Evolutionary conservation across 1,140 invertebrate species (phyloP).

Genomic region (Pseudoatta argentina): DNA sequence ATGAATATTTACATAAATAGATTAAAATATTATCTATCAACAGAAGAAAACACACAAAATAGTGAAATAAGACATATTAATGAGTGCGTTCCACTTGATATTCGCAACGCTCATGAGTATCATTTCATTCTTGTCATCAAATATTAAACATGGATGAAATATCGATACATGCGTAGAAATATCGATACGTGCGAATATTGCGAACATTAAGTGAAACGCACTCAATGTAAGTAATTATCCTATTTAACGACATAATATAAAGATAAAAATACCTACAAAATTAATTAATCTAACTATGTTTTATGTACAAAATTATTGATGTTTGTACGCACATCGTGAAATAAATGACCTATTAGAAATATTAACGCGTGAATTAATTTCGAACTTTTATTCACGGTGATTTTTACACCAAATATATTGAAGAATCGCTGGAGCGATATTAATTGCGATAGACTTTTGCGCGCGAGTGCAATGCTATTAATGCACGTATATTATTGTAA

Average conservation of each 20-base stretch:
- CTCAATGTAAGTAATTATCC: too few relatives aligned
- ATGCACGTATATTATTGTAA: slow-evolving; percentile 66
- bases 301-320: slow-evolving; percentile 11
- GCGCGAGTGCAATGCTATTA: slow-evolving; percentile 34
- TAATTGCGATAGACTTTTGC: slow-evolving; percentile 46
- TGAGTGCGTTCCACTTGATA: too few relatives aligned
- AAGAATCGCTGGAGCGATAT: not conserved
- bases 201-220: too few relatives aligned
- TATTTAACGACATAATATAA: too few relatives aligned
- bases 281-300: not conserved
- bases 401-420: slow-evolving; percentile 5
- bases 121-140: too few relatives aligned
- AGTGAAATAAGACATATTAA: not conserved
- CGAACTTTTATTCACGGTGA: slow-evolving; percentile 10
- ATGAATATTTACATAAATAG: not conserved
- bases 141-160: too few relatives aligned
- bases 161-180: too few relatives aligned
- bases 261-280: not conserved
- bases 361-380: slow-evolving; percentile 37
- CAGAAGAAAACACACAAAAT: not conserved
- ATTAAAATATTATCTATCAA: not conserved
- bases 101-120: too few relatives aligned
- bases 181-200: too few relatives aligned
- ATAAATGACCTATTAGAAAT: slow-evolving; percentile 13
- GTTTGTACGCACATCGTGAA: not conserved